A percentile compares a stretch with the other conserved stretches of the same genome.
Conservation (phyloP, 1,140 invertebrate genomes). For the Cotesia chilonis region DNA sequence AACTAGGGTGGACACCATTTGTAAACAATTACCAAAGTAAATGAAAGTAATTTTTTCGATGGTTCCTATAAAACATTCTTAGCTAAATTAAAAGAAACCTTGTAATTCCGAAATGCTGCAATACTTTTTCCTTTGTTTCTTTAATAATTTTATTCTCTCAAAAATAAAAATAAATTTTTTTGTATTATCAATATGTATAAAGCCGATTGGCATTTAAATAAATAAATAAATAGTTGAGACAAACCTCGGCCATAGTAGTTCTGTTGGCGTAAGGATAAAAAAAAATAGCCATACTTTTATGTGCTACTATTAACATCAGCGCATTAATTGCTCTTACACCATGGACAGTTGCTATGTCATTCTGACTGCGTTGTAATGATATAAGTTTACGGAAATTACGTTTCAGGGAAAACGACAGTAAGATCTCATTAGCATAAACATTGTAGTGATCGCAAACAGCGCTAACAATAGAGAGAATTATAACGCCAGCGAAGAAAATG, state of each 20-base stretch:
- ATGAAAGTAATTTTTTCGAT: neutral
- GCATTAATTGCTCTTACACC: conserved; percentile 76
- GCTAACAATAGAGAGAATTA: conserved; percentile 51
- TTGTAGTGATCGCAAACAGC: conserved; percentile 56
- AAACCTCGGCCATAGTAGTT: conserved; percentile 72
- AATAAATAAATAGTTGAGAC: neutral
- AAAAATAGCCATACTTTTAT: conserved; percentile 79
- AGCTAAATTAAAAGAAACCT: no score
- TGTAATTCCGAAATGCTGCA: no score
- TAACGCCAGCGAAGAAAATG: conserved; percentile 51
- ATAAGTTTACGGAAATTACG: conserved; percentile 69
- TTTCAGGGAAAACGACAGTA: conserved; percentile 74
- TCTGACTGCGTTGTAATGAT: conserved; percentile 65
- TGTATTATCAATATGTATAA: no score
- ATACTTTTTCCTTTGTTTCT: no score
- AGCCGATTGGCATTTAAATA: neutral
- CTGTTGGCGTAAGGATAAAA: conserved; percentile 77
- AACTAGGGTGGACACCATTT: no score
- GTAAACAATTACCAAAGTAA: neutral
- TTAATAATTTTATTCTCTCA: no score
- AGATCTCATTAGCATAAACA: conserved; percentile 54
- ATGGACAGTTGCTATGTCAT: conserved; percentile 73
- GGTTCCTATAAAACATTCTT: no score
- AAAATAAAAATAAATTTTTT: no score
- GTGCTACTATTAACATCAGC: conserved; percentile 71